Evolutionary conservation across 2,113 vertebrate genomes (phyloP).

Genomic region (Oostethus manadensis): DNA sequence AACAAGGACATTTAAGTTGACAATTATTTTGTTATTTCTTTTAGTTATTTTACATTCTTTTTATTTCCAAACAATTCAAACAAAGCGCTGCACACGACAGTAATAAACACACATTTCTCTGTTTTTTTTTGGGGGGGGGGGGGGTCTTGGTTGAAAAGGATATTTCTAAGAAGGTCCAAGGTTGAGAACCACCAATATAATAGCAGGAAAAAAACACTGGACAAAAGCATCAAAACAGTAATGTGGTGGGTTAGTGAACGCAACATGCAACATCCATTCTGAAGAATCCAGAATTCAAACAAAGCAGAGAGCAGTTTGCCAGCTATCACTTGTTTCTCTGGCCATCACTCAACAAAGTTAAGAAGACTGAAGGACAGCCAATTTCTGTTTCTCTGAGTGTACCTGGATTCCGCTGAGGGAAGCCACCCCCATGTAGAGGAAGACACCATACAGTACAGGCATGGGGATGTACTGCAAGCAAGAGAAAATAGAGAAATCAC

Average conservation of each 20-base stretch:
- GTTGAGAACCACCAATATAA: no score
- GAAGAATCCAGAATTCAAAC: neutral
- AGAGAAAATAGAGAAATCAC: neutral
- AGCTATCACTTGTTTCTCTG: conserved; percentile 8
- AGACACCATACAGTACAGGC: conserved; percentile 90
- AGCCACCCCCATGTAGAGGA: conserved; percentile 95
- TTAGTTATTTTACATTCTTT: no score
- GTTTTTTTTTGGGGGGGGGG: no score
- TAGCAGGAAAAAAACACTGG: no score
- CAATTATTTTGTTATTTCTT: no score
- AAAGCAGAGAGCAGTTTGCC: no score
- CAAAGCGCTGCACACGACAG: no score
- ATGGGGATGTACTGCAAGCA: conserved; percentile 84
- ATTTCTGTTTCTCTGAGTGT: conserved; percentile 1
- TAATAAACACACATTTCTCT: no score
- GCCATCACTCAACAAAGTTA: conserved; percentile 6
- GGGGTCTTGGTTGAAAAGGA: no score
- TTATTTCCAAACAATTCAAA: no score
- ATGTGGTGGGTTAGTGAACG: neutral
- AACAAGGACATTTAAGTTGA: no score
- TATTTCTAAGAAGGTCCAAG: no score
- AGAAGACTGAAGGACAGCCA: conserved; percentile 9
- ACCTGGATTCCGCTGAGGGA: conserved; percentile 94
- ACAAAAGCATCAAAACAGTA: neutral
- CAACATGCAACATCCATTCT: neutral